Evolutionary conservation across 2,888 invertebrate species (phyloP), one percentile per base, ranked within the genome.

Genomic region (Lasioglossum pauxillum): DNA sequence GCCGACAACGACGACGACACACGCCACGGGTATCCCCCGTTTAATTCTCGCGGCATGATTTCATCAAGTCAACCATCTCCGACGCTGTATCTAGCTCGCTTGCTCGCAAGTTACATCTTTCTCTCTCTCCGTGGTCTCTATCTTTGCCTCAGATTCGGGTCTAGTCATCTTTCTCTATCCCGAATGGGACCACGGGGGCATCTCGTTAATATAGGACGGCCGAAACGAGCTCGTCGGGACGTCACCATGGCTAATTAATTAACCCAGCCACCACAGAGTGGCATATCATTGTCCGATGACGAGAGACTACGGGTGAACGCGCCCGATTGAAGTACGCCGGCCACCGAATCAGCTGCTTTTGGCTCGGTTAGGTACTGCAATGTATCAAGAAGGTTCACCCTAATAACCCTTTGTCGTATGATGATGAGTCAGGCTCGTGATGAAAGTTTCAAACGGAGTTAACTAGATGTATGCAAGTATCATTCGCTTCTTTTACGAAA

Each of bases 51-150:
- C 91, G 91, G 92, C 93, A 94, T 94, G 93, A 95, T 94, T 94
- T 94, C 93, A 94, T 94, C 94, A 94, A 94, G 93, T 93, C 91
- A 92, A 93, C 94, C 93, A 90, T 94, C 92, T 91, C 91, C 83
- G 82, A 76, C 57, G 81, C 64, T 72, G 67, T 67, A 77, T 86
- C 86, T 73, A 77, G 73, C 79, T 82, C 73, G 38, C 82, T 38
- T 38, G 38, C 77, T 69, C 38, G 19, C 78, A 27, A 64, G 31
- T 64, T 19, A 19, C 19, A 16, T 64, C 31, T 35, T 8, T 31
- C 64, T 8, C 2, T 57, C 64, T 60, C 31, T 71, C 41, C 14
- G 41, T 64, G n/a, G 35, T 31, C 80, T n/a, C 57, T 12, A 57
- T 57, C 10, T 57, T 57, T 12, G n/a, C n/a, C 57, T 57, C n/a